Evolutionary conservation across 2,888 invertebrate species (phyloP), one percentile per base, ranked within the genome.

Genomic region (Conomelus anceps): DNA sequence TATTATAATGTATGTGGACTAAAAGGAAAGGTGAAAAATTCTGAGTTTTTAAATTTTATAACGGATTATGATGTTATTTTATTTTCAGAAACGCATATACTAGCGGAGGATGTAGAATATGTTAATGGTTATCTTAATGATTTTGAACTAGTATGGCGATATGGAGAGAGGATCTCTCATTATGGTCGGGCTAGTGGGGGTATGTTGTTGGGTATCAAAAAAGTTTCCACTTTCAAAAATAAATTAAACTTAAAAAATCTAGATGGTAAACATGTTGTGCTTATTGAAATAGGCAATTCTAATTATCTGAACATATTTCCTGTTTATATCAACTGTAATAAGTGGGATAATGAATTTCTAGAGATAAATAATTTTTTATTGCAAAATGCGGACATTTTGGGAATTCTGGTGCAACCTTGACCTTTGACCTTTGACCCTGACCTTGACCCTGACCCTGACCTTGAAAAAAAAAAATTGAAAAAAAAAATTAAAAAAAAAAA

Each of bases 331-430:
- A 86, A 86, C 22, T 24, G 86, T 86, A 24, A 23, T 29, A 26
- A 24, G 0, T 86, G 86, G 23, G 24, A 22, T 11, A 22, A 3
- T 24, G 24, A 23, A 0, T 86, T 86, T 86, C 4, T 22, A 1
- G 13, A 23, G 7, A 24, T 86, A 4, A 26, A 23, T n/a, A 24
- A 23, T 26, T 3, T 86, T 17, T 26, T 86, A n/a, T 26, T 86
- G 86, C 86, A 86, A 24, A 86, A 86, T n/a, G 23, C 86, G 4
- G 86, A 86, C n/a, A n/a, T n/a, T n/a, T n/a, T n/a, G n/a, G n/a
- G n/a, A n/a, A n/a, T n/a, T n/a, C n/a, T n/a, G n/a, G n/a, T n/a
- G n/a, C n/a, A n/a, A n/a, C n/a, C n/a, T n/a, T n/a, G n/a, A n/a
- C n/a, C n/a, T n/a, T n/a, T n/a, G n/a, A n/a, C n/a, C n/a, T n/a